phyloP scores from a whole-genome alignment of 1,140 invertebrate genomes.

The Mesaphorura yosii region DNA sequence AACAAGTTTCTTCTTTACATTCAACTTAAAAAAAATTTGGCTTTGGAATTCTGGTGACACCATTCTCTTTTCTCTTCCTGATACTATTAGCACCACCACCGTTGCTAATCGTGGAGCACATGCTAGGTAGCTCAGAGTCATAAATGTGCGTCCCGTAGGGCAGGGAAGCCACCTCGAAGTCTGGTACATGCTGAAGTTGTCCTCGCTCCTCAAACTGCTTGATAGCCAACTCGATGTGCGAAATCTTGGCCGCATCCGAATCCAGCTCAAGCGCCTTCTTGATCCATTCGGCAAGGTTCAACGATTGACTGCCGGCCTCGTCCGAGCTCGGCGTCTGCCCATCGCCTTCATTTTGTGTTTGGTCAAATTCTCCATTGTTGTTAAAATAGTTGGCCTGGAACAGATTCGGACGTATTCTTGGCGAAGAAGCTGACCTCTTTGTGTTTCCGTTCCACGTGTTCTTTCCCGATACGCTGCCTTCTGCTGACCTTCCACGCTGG shows the following conservation, averaged over 20 bases:
- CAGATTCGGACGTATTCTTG: conserved; percentile 19
- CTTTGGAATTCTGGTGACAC: conserved; percentile 29
- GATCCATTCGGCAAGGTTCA: conserved; percentile 25
- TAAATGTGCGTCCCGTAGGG: not conserved
- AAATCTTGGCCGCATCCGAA: conserved; percentile 29
- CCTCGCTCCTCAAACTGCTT: conserved; percentile 25
- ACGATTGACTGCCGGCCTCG: not conserved
- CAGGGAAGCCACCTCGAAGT: conserved; percentile 1
- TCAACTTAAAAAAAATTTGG: conserved; percentile 28
- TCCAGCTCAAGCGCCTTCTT: conserved; percentile 27
- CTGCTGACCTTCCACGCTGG: too few species aligned
- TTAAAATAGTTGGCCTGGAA: conserved; percentile 21
- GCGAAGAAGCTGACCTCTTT: conserved; percentile 6
- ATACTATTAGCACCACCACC: too few species aligned
- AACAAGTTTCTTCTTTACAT: not conserved
- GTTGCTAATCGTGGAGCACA: not conserved
- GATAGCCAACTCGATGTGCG: conserved; percentile 30
- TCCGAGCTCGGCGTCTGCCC: too few species aligned
- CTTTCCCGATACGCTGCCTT: too few species aligned
- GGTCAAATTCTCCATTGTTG: conserved; percentile 1
- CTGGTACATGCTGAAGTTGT: not conserved
- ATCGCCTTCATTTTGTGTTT: not conserved
- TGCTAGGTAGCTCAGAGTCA: not conserved
- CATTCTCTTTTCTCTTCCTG: conserved; percentile 26
- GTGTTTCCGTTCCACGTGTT: conserved; percentile 27